Conservation (phyloP, 1,140 invertebrate species). For the Parasteatoda tepidariorum region DNA sequence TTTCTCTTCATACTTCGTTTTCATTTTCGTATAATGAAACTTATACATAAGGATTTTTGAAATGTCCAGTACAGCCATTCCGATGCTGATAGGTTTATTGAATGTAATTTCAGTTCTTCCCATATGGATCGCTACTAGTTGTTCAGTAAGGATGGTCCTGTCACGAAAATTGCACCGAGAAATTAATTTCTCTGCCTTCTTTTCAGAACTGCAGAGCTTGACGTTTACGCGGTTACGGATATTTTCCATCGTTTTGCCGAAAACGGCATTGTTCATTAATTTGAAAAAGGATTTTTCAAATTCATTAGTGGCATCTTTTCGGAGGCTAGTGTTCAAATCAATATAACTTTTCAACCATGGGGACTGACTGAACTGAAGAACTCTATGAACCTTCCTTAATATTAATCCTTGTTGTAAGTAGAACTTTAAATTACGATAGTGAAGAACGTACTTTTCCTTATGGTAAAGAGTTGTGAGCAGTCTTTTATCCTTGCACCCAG, state of each 20-base stretch:
- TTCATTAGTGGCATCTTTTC: background rate
- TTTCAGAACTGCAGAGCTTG: background rate
- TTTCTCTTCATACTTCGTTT: background rate
- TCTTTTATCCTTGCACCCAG: too few relatives aligned
- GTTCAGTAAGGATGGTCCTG: background rate
- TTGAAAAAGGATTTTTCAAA: slow-evolving; percentile 2
- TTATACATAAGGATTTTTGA: background rate
- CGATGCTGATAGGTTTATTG: background rate
- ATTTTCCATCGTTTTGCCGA: background rate
- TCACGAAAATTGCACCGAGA: background rate
- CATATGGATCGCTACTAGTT: background rate
- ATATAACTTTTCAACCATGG: background rate
- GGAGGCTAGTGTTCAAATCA: background rate
- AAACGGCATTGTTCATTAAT: background rate
- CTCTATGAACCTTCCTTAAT: background rate
- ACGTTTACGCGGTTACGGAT: background rate
- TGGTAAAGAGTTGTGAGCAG: background rate
- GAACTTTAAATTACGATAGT: background rate
- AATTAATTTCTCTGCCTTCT: background rate
- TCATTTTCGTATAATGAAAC: background rate
- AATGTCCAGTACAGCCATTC: background rate
- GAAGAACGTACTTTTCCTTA: background rate
- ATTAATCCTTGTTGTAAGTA: background rate
- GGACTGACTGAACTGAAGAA: background rate
- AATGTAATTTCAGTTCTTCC: too few relatives aligned